These are phyloP conservation scores for Pelvicachromis taeniatus DNA, from an alignment of 2,113 vertebrate genomes.

Conservation along the genomic window DNA sequence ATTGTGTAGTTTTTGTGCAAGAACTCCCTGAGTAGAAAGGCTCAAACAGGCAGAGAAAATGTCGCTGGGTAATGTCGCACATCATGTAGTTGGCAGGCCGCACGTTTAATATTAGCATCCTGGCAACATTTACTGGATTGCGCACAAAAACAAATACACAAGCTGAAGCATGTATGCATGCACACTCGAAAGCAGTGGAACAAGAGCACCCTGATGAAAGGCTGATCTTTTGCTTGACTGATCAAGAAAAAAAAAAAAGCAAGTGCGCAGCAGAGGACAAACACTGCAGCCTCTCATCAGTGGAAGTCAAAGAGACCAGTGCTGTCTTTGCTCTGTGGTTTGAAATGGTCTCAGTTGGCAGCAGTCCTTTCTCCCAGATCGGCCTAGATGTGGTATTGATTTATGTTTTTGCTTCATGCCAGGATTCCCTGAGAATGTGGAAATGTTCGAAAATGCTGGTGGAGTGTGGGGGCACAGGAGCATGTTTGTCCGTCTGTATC, in stretches of 20 bases:
- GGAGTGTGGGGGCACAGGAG: not conserved
- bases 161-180: not conserved
- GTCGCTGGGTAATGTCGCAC: not conserved
- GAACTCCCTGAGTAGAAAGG: not conserved
- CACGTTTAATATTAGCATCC: not conserved
- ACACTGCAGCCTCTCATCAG: not conserved
- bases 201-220: slow-evolving; percentile 14
- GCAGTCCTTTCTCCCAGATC: not conserved
- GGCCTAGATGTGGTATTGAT: slow-evolving; percentile 43
- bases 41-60: not conserved
- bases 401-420: slow-evolving; percentile 26
- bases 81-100: not conserved
- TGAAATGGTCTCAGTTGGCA: slow-evolving; percentile 19
- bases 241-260: slow-evolving; percentile 4
- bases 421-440: slow-evolving; percentile 31
- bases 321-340: slow-evolving; percentile 12
- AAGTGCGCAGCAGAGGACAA: not conserved
- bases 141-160: not conserved
- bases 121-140: not conserved
- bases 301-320: not conserved
- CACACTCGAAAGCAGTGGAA: not conserved
- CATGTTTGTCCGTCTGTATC: not conserved
- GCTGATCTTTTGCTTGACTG: slow-evolving; percentile 9
- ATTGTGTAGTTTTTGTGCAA: not conserved
- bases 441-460: slow-evolving; percentile 18